Evolutionary conservation across 2,888 invertebrate genomes (phyloP).

Genomic region (Amblyteles armatorius): DNA sequence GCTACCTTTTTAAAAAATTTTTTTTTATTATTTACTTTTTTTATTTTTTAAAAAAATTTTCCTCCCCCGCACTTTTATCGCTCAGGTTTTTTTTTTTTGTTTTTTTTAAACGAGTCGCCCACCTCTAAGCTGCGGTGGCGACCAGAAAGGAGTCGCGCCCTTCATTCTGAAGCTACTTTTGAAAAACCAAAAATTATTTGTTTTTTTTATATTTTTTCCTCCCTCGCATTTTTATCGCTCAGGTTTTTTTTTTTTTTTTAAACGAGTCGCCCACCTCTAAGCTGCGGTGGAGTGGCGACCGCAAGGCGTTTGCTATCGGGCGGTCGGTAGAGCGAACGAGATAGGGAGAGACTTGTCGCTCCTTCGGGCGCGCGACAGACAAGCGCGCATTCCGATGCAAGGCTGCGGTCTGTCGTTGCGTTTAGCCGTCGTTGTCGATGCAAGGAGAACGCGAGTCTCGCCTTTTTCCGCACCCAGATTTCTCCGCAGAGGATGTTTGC

Average conservation of each 20-base stretch:
- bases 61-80: no score
- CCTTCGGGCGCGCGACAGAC: constrained; percentile 13
- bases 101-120: no score
- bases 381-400: constrained; percentile 73
- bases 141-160: constrained; percentile 6
- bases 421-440: constrained; percentile 32
- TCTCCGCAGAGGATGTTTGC: constrained; percentile 12
- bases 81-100: no score
- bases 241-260: not conserved
- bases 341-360: constrained; percentile 6
- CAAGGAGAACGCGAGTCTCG: constrained; percentile 60
- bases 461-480: constrained; percentile 33
- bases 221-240: constrained; percentile 19
- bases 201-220: not conserved
- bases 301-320: not conserved
- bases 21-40: no score
- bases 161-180: not conserved
- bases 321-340: not conserved
- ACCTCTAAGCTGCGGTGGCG: no score
- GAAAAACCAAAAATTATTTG: no score
- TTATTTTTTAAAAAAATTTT: no score
- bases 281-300: not conserved
- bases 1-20: no score
- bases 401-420: constrained; percentile 51
- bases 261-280: constrained; percentile 23